Evolutionary conservation across 1,140 invertebrate species (phyloP).

Genomic region (Stegodyphus dumicola): DNA sequence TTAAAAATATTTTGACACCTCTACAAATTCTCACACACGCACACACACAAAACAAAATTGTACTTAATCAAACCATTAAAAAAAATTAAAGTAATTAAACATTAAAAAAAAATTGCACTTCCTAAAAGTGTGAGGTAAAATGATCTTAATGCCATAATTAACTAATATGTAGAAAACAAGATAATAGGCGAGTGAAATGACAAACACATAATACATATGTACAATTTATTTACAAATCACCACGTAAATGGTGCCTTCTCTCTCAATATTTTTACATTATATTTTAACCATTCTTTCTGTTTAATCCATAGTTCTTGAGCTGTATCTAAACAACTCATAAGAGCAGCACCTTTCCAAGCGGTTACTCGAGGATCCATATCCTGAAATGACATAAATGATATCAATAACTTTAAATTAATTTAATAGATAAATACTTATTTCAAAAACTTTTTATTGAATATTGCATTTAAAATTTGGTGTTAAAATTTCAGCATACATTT

Average conservation of each 20-base stretch:
- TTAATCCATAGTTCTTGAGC: constrained; percentile 93
- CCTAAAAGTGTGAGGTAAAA: no score
- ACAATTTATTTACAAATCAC: constrained; percentile 65
- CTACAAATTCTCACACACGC: no score
- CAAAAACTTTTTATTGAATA: not conserved
- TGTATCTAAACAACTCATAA: constrained; percentile 89
- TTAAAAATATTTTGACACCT: no score
- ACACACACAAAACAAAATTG: no score
- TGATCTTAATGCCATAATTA: no score
- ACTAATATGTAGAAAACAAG: no score
- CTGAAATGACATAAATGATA: not conserved
- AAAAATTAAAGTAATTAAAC: no score
- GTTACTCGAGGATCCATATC: constrained; percentile 88
- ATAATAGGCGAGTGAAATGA: not conserved
- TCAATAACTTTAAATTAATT: not conserved
- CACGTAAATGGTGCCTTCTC: constrained; percentile 76
- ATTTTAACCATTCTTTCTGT: constrained; percentile 85
- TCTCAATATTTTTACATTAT: constrained; percentile 85
- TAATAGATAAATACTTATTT: not conserved
- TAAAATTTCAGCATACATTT: no score
- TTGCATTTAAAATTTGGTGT: no score
- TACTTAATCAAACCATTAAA: no score
- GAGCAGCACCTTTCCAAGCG: constrained; percentile 93
- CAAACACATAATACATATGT: not conserved
- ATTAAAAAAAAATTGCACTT: no score